Conservation (phyloP, 2,113 vertebrate genomes). For the Xiphophorus maculatus region DNA sequence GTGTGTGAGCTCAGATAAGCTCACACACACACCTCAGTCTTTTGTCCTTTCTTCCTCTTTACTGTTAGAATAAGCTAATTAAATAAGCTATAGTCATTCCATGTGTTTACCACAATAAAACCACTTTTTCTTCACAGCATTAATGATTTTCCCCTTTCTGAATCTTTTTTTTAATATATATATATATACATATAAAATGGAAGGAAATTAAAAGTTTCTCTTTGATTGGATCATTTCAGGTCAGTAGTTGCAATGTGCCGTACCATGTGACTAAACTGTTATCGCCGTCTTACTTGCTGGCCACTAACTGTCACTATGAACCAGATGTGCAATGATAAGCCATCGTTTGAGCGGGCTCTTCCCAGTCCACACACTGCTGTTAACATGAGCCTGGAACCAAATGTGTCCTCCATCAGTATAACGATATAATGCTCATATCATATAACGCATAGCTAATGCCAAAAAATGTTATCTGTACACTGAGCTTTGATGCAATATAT, state of each 20-base stretch:
- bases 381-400: conserved; percentile 7
- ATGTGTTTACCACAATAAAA: background rate
- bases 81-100: background rate
- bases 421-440: conserved; percentile 11
- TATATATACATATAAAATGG: background rate
- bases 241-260: background rate
- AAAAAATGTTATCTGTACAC: conserved; percentile 11
- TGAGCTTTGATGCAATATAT: conserved; percentile 12
- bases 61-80: conserved; percentile 21
- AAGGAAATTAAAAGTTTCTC: background rate
- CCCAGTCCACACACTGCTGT: conserved; percentile 12
- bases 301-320: conserved; percentile 37
- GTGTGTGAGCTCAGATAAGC: conserved; percentile 18
- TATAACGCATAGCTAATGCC: conserved; percentile 6
- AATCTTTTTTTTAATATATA: background rate
- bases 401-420: conserved; percentile 14
- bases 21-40: conserved; percentile 7
- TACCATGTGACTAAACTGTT: background rate
- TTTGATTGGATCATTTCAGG: background rate
- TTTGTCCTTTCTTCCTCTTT: background rate
- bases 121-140: background rate
- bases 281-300: conserved; percentile 1
- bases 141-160: no score
- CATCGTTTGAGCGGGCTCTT: background rate
- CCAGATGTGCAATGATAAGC: conserved; percentile 10